Evolutionary conservation across 2,797 vertebrate species (phyloP), one percentile per base, ranked within the genome.

Genomic region (Melanogrammus aeglefinus): DNA sequence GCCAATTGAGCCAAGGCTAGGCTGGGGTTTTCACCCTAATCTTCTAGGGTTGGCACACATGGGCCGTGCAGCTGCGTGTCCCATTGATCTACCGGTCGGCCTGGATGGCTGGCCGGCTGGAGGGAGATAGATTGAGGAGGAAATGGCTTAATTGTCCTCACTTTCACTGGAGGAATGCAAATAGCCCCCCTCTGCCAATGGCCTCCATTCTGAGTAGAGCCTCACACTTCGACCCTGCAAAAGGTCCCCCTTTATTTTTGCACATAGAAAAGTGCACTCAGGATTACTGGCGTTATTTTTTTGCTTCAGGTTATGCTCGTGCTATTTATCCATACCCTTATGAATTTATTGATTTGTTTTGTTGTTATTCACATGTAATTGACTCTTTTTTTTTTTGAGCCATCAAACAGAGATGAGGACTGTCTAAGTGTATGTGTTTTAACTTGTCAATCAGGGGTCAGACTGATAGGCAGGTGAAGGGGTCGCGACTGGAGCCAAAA

Each of bases 61-160:
- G 91, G 88, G 84, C 88, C 27, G 80, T 78, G 86, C 93, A 95
- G 94, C 94, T 95, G 95, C 88, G 88, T 83, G 84, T 82, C 89
- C 87, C 88, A 92, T 94, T 95, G 93, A 94, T 94, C 87, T 92
- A 75, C 83, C 41, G 86, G 86, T 83, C 81, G 83, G 88, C 84
- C 86, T 87, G 86, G 84, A 85, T 88, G 86, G 85, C 81, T 86
- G 88, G 84, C 86, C 86, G 87, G 84, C 86, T 88, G 85, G 88
- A 87, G 92, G 91, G 92, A 95, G 93, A 95, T 92, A 92, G 93
- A 95, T 94, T 95, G 94, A 91, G 92, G 89, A 92, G 94, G 94
- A 95, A 95, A 95, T 87, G 91, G 92, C 91, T 93, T 95, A 95
- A 95, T 95, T 94, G 93, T 91, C 89, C 88, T 85, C 89, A 93